These are phyloP conservation scores for Cirrhinus molitorella DNA, from an alignment of 2,797 vertebrate genomes.

Conservation along the genomic window DNA sequence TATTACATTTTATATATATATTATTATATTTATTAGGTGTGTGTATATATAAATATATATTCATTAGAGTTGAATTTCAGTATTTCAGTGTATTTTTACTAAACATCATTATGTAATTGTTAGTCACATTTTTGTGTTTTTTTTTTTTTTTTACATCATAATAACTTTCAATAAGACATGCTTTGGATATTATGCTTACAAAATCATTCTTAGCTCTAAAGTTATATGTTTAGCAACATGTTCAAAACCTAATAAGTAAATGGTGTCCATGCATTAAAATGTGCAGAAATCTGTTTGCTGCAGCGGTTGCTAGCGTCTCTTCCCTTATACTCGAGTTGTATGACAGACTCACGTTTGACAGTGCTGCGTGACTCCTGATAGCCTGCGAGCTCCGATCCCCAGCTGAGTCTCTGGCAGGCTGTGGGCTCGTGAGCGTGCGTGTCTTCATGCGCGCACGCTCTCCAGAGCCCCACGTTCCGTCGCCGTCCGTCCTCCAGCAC, in stretches of 20 bases:
- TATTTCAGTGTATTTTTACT: background rate
- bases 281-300: background rate
- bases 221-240: too few species aligned
- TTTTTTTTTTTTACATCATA: background rate
- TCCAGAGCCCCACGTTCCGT: constrained; percentile 95
- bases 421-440: constrained; percentile 68
- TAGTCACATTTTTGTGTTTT: background rate
- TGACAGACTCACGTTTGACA: constrained; percentile 91
- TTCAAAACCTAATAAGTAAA: too few species aligned
- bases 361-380: constrained; percentile 95
- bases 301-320: background rate
- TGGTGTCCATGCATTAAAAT: background rate
- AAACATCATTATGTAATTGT: background rate
- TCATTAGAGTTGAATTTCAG: background rate
- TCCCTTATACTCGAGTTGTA: too few species aligned
- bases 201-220: background rate
- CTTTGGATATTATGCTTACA: background rate
- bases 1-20: too few species aligned
- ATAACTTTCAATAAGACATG: background rate
- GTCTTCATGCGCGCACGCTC: constrained; percentile 86
- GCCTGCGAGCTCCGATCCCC: constrained; percentile 90
- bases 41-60: background rate
- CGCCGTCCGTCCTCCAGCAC: constrained; percentile 90
- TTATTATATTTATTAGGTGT: too few species aligned
- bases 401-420: constrained; percentile 86